phyloP scores from a whole-genome alignment of 1,140 invertebrate species.

The Pseudachorutes palmiensis region DNA sequence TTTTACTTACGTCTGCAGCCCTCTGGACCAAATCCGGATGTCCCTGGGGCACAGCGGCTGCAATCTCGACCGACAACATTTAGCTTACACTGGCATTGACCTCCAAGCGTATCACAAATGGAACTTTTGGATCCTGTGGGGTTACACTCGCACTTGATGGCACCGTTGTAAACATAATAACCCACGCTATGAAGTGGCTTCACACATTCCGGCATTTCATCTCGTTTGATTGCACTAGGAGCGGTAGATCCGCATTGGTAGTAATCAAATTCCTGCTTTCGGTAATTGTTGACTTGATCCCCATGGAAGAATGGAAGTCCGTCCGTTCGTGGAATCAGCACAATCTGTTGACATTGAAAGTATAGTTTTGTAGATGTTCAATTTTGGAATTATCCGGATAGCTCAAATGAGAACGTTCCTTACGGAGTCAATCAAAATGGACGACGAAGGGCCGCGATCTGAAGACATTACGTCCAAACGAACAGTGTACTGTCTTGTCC shows the following conservation, averaged over 20 bases:
- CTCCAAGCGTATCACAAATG: conserved; percentile 77
- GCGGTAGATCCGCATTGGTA: conserved; percentile 68
- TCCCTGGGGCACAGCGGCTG: conserved; percentile 88
- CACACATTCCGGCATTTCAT: conserved; percentile 62
- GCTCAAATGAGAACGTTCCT: conserved; percentile 36
- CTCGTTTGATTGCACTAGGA: conserved; percentile 54
- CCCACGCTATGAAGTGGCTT: conserved; percentile 72
- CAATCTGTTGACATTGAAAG: conserved; percentile 50
- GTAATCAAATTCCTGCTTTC: conserved; percentile 65
- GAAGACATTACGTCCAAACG: conserved; percentile 62
- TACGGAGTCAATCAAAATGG: conserved; percentile 88
- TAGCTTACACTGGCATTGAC: conserved; percentile 84
- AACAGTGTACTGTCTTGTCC: conserved; percentile 79
- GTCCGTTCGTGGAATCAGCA: conserved; percentile 72
- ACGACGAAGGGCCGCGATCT: conserved; percentile 57
- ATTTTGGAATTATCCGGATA: conserved; percentile 5
- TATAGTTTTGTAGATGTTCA: conserved; percentile 7
- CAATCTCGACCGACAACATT: conserved; percentile 90
- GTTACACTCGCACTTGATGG: conserved; percentile 45
- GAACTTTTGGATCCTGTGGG: conserved; percentile 52
- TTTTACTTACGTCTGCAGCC: conserved; percentile 63
- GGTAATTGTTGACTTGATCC: conserved; percentile 48
- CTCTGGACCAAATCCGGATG: conserved; percentile 89
- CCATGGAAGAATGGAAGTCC: conserved; percentile 73
- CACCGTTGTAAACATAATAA: conserved; percentile 69